phyloP scores from a whole-genome alignment of 2,888 invertebrate genomes.

The Eupithecia inturbata region DNA sequence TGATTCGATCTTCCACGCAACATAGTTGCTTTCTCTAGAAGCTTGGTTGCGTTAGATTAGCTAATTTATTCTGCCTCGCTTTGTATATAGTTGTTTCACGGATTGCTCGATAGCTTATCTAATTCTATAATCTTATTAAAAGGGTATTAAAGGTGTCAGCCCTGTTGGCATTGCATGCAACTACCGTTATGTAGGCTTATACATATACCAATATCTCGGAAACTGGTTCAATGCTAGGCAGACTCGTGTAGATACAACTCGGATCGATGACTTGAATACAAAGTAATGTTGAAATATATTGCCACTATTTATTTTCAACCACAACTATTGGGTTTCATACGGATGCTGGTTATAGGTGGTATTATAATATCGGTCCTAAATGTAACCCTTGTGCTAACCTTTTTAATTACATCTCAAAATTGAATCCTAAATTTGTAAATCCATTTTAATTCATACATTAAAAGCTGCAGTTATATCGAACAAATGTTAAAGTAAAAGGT shows the following conservation, averaged over 20 bases:
- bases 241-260: slow-evolving; percentile 63
- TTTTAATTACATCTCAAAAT: not conserved
- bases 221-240: slow-evolving; percentile 69
- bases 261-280: slow-evolving; percentile 43
- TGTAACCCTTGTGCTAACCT: not conserved
- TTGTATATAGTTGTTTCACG: slow-evolving; percentile 9
- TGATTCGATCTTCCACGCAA: slow-evolving; percentile 15
- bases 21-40: slow-evolving; percentile 21
- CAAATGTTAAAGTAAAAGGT: not conserved
- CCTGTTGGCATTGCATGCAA: slow-evolving; percentile 41
- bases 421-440: not conserved
- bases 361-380: not conserved
- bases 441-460: not conserved
- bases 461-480: not conserved
- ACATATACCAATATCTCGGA: slow-evolving; percentile 54
- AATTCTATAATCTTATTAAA: slow-evolving; percentile 28
- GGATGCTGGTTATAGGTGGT: not conserved
- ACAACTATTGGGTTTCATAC: slow-evolving; percentile 16
- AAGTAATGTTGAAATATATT: slow-evolving; percentile 35
- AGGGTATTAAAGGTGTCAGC: slow-evolving; percentile 37
- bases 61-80: slow-evolving; percentile 12
- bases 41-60: slow-evolving; percentile 5
- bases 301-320: slow-evolving; percentile 37
- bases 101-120: not conserved
- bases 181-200: slow-evolving; percentile 61